Evolutionary conservation across 2,888 invertebrate genomes (phyloP), one percentile per base, ranked within the genome.

Genomic region (Chaetogeoica ovagalla): DNA sequence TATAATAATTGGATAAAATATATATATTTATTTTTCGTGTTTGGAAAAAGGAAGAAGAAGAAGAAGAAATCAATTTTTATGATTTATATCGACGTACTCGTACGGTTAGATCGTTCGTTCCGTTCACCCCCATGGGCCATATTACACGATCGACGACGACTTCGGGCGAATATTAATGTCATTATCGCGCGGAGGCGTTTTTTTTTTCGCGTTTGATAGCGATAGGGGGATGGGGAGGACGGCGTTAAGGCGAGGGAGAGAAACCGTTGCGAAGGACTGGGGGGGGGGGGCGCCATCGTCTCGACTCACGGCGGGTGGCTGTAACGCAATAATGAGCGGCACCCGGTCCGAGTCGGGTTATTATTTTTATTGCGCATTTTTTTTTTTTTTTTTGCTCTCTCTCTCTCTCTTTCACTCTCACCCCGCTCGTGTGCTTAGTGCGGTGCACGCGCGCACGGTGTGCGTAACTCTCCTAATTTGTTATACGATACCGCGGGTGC

Each of bases 271-370:
- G 21, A 39, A 55, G 39, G 59, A n/a, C n/a, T n/a, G n/a, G n/a
- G n/a, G n/a, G n/a, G n/a, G n/a, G n/a, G n/a, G n/a, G n/a, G n/a
- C n/a, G 57, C 39, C 19, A 23, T 6, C 1, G 21, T 8, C 57
- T 39, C 57, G n/a, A 30, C 21, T 43, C 71, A 23, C 71, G 66
- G 57, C 75, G 75, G 75, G 75, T 75, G 75, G 75, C 39, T 17
- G 66, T 66, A 66, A 75, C 23, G 66, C 57, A 75, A 75, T 75
- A 75, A 75, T 59, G 66, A 75, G 66, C 75, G 55, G 60, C 43
- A 60, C 60, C 60, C 72, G 19, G 72, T 62, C 59, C 71, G 59
- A 71, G 21, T 30, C 48, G 1, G 43, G 43, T 11, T 52, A 69
- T 55, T 69, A 59, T 59, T 71, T 21, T 72, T 72, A 23, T 71